These are phyloP conservation scores for Globia sparganii DNA, from an alignment of 2,888 invertebrate genomes.

Conservation along the genomic window DNA sequence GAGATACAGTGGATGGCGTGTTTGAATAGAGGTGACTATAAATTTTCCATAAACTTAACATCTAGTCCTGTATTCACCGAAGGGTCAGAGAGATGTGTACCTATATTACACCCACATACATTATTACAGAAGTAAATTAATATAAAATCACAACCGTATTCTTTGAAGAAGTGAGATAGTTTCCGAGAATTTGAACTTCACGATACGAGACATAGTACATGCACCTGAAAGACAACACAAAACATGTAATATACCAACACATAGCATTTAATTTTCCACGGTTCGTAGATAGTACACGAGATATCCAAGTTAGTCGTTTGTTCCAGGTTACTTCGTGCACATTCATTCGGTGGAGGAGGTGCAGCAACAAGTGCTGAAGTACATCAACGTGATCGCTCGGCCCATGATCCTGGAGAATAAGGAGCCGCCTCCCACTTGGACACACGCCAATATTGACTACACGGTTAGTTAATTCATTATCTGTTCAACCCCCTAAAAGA, in stretches of 20 bases:
- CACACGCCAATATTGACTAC: conserved; percentile 97
- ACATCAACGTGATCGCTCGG: conserved; percentile 97
- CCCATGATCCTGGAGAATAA: conserved; percentile 94
- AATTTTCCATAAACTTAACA: background rate
- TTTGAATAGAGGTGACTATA: conserved; percentile 94
- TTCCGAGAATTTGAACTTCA: background rate
- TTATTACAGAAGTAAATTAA: background rate
- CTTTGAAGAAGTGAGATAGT: background rate
- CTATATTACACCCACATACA: background rate
- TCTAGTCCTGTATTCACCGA: too few relatives aligned
- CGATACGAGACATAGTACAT: background rate
- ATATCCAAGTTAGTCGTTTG: conserved; percentile 38
- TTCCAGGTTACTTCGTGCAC: conserved; percentile 96
- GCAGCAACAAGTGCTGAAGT: conserved; percentile 98
- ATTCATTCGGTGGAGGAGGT: conserved; percentile 99
- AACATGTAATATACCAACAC: background rate
- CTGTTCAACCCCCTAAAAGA: background rate
- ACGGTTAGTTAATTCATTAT: conserved; percentile 90
- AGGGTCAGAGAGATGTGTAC: background rate
- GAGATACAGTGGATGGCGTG: conserved; percentile 99
- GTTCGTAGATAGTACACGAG: background rate
- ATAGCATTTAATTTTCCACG: background rate
- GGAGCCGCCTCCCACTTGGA: conserved; percentile 97
- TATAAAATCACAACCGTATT: background rate
- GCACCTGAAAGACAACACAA: background rate